Base-by-base conservation (phyloP, 2,888 invertebrate species). In the Cynaeus angustus region DNA sequence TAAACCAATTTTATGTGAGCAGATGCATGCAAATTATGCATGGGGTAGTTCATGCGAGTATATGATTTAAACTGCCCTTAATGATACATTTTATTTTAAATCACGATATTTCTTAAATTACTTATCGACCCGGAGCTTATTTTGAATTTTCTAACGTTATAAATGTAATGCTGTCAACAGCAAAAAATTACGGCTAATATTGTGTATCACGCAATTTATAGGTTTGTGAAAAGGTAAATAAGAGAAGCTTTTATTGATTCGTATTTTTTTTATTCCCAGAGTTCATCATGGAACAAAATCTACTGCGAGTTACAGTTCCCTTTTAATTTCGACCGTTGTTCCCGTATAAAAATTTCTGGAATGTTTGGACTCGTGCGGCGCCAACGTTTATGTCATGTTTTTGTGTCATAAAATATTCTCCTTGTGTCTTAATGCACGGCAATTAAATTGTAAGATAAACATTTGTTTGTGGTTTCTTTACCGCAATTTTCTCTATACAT, bases 31-130 rank as follows among this genome's bases (percentile, higher is more conserved):
- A 30, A 46, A 46, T 30, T 28, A 30, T 28, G 16, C 28, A 12
- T 37, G 12, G 14, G 21, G 56, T 21, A 59, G n/a, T 8, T 26
- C 6, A 9, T 12, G 8, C 6, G 12, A 21, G 13, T 26, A 41
- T 56, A 10, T 56, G 56, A 41, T 26, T 43, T 10, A 16, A 55
- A 43, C 56, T 21, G 26, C 16, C 41, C 43, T 13, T 21, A 38
- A 41, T 41, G 16, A 43, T 43, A 28, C 10, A 38, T 30, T 38
- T 37, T 38, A 46, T 30, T 59, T 59, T 59, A 46, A 59, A 59
- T 59, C 46, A 59, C 59, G 59, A 59, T 10, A 28, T 59, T 59
- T 59, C 45, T 12, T 59, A 59, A 59, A 59, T 59, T 59, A 59
- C 45, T 46, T 59, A 59, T 59, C 14, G 59, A 59, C 45, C 46